Conservation (phyloP, 2,113 vertebrate genomes). For the Trematomus loennbergii region DNA sequence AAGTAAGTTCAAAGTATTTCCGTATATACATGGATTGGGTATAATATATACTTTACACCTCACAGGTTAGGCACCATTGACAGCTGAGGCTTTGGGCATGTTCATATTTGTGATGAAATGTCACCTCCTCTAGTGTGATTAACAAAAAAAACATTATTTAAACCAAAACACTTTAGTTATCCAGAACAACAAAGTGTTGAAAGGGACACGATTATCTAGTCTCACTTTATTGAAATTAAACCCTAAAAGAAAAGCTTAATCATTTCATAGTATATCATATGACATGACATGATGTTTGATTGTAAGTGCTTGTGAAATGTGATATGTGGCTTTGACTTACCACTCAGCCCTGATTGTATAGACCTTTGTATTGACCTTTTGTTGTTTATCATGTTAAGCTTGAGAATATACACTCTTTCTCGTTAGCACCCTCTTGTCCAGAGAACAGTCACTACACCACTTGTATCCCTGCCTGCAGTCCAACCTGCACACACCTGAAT, state of each 20-base stretch:
- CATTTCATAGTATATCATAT: not conserved
- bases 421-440: constrained; percentile 82
- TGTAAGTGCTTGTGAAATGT: too few species aligned
- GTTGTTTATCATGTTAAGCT: not conserved
- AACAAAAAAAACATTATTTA: not conserved
- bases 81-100: too few species aligned
- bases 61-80: not conserved
- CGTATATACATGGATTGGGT: not conserved
- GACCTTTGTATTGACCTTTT: too few species aligned
- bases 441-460: constrained; percentile 81
- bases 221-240: not conserved
- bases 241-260: not conserved
- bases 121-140: not conserved
- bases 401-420: constrained; percentile 19
- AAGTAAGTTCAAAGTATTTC: constrained; percentile 49
- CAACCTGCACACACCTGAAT: constrained; percentile 85
- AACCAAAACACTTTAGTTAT: not conserved
- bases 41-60: not conserved
- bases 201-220: not conserved
- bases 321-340: too few species aligned
- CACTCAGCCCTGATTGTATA: too few species aligned
- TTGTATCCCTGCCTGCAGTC: constrained; percentile 84
- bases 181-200: not conserved
- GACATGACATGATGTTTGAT: too few species aligned
- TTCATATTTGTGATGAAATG: not conserved